Base-by-base conservation (phyloP, 1,140 invertebrate genomes). In the Sycobia sp. region DNA sequence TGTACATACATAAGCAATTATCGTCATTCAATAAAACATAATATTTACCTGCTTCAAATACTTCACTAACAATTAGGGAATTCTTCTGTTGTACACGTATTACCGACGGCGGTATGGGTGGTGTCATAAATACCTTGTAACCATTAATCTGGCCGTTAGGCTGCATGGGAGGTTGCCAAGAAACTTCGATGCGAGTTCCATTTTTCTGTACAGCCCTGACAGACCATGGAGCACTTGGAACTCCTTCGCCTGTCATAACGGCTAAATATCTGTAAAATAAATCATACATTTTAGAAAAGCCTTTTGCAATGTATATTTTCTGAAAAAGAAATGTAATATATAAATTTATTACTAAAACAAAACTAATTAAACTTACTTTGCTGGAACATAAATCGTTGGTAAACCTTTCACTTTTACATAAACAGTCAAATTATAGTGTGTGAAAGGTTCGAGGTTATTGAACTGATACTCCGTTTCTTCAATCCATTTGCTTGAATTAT, bases 401-500 rank as follows among this genome's bases (percentile, higher is more conserved):
- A 76, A 70, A 0, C 81, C 83, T 66, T 84, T 85, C 7, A 86
- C 69, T 49, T 84, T 79, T 0, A 90, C 88, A 71, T 89, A 93
- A 8, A 94, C 88, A 0, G 90, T 92, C 44, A 93, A 78, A 68
- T 92, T 91, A 71, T 94, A 94, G 1, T 79, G 74, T 0, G 91
- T 92, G 67, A 81, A 91, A 0, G 92, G 87, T 61, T 85, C 78
- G 2, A 94, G 78, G 57, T 85, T 76, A 0, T 77, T 85, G 69
- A 94, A 91, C 54, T 80, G 83, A 71, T 84, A 86, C 18, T 80
- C 75, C 3, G 72, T 81, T 3, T 79, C 75, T 7, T 82, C 75
- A 39, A 78, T 85, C 88, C 87, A 89, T 3, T 69, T 63, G 4
- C 71, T 83, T 16, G 78, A 73, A 70, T 89, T 88, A 11, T 67